Percentiles rank a stretch among this genome's conserved stretches.
Conservation (phyloP, 1,140 invertebrate species). For the Achatina immaculata region DNA sequence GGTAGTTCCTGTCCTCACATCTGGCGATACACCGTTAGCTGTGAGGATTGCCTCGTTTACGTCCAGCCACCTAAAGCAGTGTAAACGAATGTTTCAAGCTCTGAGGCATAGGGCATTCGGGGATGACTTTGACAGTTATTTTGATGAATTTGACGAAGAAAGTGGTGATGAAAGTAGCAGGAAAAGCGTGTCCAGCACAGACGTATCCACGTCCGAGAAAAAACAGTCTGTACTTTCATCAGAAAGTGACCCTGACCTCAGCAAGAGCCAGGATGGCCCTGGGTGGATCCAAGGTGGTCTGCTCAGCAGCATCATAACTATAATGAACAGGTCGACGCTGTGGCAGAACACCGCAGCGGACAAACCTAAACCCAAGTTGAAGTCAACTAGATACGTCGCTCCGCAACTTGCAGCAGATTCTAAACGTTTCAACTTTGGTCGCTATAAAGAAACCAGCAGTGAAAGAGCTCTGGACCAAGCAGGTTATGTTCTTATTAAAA, state of each 20-base stretch:
- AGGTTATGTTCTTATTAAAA: too few relatives aligned
- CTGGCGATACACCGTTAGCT: too few relatives aligned
- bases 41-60: not conserved
- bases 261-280: not conserved
- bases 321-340: not conserved
- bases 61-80: not conserved
- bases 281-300: not conserved
- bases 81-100: not conserved
- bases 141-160: not conserved
- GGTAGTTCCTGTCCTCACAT: not conserved
- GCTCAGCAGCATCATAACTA: not conserved
- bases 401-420: too few relatives aligned
- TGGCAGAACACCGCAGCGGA: too few relatives aligned
- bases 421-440: too few relatives aligned
- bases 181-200: not conserved
- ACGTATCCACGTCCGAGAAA: too few relatives aligned
- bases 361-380: too few relatives aligned
- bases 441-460: too few relatives aligned
- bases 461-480: too few relatives aligned
- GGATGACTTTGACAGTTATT: not conserved
- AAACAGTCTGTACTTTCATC: too few relatives aligned
- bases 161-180: not conserved
- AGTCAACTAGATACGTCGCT: too few relatives aligned
- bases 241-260: not conserved
- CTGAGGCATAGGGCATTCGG: not conserved